Evolutionary conservation across 2,113 vertebrate species (phyloP).

Genomic region (Microtus richardsoni): DNA sequence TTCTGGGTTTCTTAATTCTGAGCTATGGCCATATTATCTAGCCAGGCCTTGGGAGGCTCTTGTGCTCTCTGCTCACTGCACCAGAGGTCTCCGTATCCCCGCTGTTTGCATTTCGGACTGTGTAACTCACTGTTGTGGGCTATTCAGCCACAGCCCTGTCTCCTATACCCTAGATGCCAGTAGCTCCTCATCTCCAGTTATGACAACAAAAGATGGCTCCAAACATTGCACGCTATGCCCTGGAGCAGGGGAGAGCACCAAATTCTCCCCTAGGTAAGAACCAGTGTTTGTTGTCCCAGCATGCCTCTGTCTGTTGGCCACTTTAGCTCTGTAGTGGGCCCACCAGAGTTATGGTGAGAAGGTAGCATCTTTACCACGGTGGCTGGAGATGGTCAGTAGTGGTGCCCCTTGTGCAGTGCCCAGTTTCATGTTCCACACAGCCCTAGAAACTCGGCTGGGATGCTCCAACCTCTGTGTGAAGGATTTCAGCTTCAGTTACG

Average conservation of each 20-base stretch:
- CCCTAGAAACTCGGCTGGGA: constrained; percentile 67
- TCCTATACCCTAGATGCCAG: neutral
- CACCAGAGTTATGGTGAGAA: neutral
- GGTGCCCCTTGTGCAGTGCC: neutral
- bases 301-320: neutral
- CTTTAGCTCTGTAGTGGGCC: neutral
- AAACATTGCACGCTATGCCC: neutral
- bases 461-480: constrained; percentile 21
- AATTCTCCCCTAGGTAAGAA: neutral
- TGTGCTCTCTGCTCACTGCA: constrained; percentile 55
- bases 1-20: neutral
- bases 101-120: neutral
- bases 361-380: neutral
- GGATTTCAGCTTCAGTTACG: constrained; percentile 52
- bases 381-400: neutral
- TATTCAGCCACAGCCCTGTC: neutral
- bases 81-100: neutral
- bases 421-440: constrained; percentile 26
- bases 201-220: constrained; percentile 23
- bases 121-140: neutral
- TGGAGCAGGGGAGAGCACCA: neutral
- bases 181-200: neutral
- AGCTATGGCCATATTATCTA: constrained; percentile 14
- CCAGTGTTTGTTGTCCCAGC: neutral
- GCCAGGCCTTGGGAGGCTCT: neutral